Evolutionary conservation across 2,113 vertebrate species (phyloP), one percentile per base, ranked within the genome.

Genomic region (Ciconia stormi): DNA sequence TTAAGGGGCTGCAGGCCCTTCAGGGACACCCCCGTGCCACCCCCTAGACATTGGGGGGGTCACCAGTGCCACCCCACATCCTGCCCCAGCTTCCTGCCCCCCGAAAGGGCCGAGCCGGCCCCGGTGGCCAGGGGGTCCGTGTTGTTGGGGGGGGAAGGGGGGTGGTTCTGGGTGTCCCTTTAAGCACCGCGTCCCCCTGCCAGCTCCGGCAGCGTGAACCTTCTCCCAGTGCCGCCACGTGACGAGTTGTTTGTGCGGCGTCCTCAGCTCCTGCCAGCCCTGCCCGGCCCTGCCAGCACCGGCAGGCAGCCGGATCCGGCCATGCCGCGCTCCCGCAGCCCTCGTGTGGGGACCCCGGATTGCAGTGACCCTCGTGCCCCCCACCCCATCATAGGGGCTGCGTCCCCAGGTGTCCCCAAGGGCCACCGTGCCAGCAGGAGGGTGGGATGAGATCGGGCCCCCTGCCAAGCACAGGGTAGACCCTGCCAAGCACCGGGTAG

Each of bases 141-240:
- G 63, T 55, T 16, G n/a, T 7, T 1, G 2, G 44, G 22, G 50
- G 22, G n/a, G 5, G 38, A 38, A 38, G 38, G 38, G 38, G 38
- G 38, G 38, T 38, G 32, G 16, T 8, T 42, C 49, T 12, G 59
- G 30, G 46, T 83, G 55, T 93, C 91, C 72, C 91, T 97, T 96
- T 96, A 92, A 97, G 84, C 0, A 1, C 53, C 7, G 0, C 26
- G 67, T 87, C 27, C 62, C 71, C 0, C 3, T 47, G 46, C n/a
- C 84, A 26, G 34, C 56, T 11, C 21, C 13, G 9, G 50, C 73
- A 11, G 58, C 3, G 2, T 98, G 95, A 97, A 97, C 97, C 98
- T 97, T 98, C 55, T 96, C 94, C 97, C 92, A 91, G 92, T 82
- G 79, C 34, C n/a, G 49, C 85, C 95, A 93, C 73, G 82, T 97